Evolutionary conservation across 2,113 vertebrate species (phyloP).

Genomic region (Gymnocephalus cernua): DNA sequence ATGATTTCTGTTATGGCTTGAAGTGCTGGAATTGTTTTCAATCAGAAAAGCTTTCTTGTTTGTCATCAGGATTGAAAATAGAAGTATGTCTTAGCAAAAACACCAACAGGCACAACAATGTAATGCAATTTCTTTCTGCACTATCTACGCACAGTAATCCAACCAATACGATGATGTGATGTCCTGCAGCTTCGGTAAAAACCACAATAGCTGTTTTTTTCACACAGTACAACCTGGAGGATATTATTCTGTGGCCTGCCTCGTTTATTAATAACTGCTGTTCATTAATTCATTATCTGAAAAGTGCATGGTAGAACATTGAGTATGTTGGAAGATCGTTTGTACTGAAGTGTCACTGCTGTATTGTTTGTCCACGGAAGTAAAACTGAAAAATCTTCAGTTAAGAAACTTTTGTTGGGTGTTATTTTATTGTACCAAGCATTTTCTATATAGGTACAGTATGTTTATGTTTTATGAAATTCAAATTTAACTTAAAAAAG

Average conservation of each 20-base stretch:
- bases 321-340: constrained; percentile 10
- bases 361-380: constrained; percentile 10
- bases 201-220: constrained; percentile 55
- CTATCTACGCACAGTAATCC: constrained; percentile 72
- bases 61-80: constrained; percentile 78
- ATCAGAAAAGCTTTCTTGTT: constrained; percentile 77
- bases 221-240: constrained; percentile 51
- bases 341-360: not conserved
- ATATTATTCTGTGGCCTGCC: constrained; percentile 58
- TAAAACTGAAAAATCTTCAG: not conserved
- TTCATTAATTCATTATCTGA: constrained; percentile 57
- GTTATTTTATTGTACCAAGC: not conserved
- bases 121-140: constrained; percentile 62
- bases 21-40: constrained; percentile 82
- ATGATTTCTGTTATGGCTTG: constrained; percentile 79
- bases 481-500: not conserved
- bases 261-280: constrained; percentile 62
- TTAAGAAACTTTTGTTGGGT: constrained; percentile 23
- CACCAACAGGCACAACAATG: constrained; percentile 79
- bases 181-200: constrained; percentile 70
- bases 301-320: constrained; percentile 32
- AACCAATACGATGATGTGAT: constrained; percentile 55
- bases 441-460: not conserved
- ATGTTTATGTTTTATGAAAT: not conserved
- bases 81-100: constrained; percentile 70